Percentiles rank a stretch among this genome's conserved stretches.
These are phyloP conservation scores for Heliconius erato DNA, from an alignment of 2,888 invertebrate genomes.

Conservation along the genomic window DNA sequence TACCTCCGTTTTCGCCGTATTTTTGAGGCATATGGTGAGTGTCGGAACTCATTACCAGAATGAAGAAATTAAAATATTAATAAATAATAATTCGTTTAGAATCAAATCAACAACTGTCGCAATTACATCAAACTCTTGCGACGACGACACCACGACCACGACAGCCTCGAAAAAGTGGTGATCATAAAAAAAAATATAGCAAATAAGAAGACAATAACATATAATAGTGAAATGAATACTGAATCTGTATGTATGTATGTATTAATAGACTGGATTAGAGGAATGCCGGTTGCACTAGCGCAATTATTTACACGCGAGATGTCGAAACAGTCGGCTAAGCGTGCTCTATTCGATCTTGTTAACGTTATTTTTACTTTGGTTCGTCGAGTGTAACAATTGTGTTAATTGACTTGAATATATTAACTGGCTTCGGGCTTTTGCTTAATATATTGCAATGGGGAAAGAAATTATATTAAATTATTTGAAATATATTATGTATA, in stretches of 20 bases:
- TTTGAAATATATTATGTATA: background rate
- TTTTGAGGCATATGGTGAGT: too few relatives aligned
- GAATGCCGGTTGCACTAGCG: conserved; percentile 77
- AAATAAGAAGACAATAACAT: conserved; percentile 28
- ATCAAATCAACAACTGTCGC: too few relatives aligned
- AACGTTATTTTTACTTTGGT: conserved; percentile 59
- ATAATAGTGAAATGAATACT: conserved; percentile 54
- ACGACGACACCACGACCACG: too few relatives aligned
- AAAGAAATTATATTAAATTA: background rate
- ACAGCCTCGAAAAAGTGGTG: background rate
- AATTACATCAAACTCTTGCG: too few relatives aligned
- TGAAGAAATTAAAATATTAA: too few relatives aligned
- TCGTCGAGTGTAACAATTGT: conserved; percentile 40
- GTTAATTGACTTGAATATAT: conserved; percentile 37
- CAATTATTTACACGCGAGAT: conserved; percentile 76
- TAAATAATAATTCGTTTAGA: too few relatives aligned
- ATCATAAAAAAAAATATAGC: background rate
- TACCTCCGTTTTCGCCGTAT: too few relatives aligned
- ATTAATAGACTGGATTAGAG: conserved; percentile 61
- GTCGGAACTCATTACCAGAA: too few relatives aligned
- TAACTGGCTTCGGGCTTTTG: conserved; percentile 22
- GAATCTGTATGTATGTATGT: conserved; percentile 56
- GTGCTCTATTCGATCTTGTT: conserved; percentile 69
- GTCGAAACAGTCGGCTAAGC: conserved; percentile 75
- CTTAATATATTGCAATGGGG: conserved; percentile 1